Conservation (phyloP, 2,113 vertebrate species). For the Psophia crepitans region DNA sequence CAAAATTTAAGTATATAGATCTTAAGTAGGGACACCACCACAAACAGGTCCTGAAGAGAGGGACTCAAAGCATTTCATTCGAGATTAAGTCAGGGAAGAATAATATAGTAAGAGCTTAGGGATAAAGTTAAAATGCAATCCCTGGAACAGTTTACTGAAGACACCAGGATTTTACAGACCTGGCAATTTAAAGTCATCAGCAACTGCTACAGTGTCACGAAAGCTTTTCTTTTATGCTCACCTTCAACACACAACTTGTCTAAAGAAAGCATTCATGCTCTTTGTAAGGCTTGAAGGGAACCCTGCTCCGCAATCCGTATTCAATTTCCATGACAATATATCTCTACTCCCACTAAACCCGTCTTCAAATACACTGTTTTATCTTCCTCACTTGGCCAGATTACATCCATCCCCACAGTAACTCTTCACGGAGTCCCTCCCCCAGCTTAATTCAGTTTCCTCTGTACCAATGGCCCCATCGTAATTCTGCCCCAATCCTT, state of each 20-base stretch:
- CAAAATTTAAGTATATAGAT: neutral
- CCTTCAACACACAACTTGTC: neutral
- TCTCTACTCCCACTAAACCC: neutral
- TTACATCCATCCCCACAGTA: neutral
- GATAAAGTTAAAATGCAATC: neutral
- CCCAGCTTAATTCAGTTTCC: neutral
- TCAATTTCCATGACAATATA: neutral
- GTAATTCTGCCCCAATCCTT: neutral
- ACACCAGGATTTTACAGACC: neutral
- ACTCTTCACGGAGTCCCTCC: neutral
- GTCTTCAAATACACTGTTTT: neutral
- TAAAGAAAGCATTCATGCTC: neutral
- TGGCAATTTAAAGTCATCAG: neutral
- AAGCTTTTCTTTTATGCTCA: neutral
- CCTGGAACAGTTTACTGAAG: neutral
- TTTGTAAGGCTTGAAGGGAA: neutral
- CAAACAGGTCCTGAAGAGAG: neutral
- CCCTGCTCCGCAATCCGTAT: neutral
- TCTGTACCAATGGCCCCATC: neutral
- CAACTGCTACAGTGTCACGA: neutral
- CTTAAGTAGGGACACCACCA: neutral
- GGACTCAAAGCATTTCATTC: neutral
- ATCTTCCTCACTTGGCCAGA: neutral
- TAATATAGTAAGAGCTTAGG: neutral
- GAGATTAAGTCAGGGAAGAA: neutral